Percentiles rank a stretch among this genome's conserved stretches.
These are phyloP conservation scores for Sinotaia quadrata DNA, from an alignment of 2,888 invertebrate species.

Conservation along the genomic window DNA sequence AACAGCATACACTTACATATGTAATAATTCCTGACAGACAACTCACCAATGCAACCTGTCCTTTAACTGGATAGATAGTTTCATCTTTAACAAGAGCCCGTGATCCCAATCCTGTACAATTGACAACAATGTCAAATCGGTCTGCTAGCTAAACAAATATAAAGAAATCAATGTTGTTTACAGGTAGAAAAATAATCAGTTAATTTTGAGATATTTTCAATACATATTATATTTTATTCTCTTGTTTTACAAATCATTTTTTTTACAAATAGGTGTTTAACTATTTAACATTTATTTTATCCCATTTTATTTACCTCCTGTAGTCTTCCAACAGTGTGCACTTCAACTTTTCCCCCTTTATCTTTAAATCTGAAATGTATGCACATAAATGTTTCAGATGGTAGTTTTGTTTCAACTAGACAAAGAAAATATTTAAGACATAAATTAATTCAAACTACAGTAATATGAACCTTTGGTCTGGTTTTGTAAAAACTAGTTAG, in stretches of 20 bases:
- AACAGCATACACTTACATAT: too few relatives aligned
- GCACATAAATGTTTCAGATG: too few relatives aligned
- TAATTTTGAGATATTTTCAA: not conserved
- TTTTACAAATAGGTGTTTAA: not conserved
- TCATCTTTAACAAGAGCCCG: constrained; percentile 70
- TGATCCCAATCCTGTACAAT: constrained; percentile 73
- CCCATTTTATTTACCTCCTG: constrained; percentile 74
- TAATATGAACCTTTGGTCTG: too few relatives aligned
- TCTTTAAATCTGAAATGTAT: constrained; percentile 74
- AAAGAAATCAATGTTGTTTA: not conserved
- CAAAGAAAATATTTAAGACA: not conserved
- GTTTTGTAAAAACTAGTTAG: too few relatives aligned
- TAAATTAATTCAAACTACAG: not conserved
- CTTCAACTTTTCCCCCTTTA: constrained; percentile 79
- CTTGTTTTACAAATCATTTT: not conserved
- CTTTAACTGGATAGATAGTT: constrained; percentile 67
- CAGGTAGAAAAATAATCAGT: not conserved
- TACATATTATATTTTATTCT: not conserved
- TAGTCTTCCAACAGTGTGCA: constrained; percentile 77
- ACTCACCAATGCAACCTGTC: constrained; percentile 64
- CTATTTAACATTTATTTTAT: not conserved
- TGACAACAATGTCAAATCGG: constrained; percentile 72
- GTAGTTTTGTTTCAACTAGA: too few relatives aligned
- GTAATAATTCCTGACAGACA: not conserved
- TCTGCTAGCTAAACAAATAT: constrained; percentile 65